A percentile compares a stretch with the other conserved stretches of the same genome.
Conservation (phyloP, 2,113 vertebrate genomes). For the Eurypyga helias region DNA sequence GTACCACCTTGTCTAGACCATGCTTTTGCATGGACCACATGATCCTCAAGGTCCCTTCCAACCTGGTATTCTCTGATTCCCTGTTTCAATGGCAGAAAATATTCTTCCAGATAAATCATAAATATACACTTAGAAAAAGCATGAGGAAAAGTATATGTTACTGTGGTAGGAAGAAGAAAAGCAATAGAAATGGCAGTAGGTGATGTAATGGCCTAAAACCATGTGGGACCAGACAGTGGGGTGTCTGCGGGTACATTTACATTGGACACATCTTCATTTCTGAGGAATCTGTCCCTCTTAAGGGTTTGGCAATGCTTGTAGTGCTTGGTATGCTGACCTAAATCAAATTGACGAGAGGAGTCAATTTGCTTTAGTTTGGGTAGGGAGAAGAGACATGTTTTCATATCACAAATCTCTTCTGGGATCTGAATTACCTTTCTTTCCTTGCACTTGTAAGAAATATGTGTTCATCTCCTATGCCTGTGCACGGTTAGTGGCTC, state of each 20-base stretch:
- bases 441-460: neutral
- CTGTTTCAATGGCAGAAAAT: neutral
- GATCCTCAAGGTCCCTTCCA: no score
- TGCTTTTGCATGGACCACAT: no score
- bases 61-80: no score
- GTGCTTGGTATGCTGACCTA: neutral
- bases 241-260: neutral
- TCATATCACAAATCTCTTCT: neutral
- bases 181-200: neutral
- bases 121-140: neutral
- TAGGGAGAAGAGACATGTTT: neutral
- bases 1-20: no score
- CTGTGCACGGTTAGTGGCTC: neutral
- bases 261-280: neutral
- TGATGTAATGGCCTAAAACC: neutral
- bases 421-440: constrained; percentile 7
- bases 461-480: neutral
- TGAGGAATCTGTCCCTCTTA: neutral
- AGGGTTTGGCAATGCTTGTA: neutral
- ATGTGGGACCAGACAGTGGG: neutral
- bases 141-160: neutral
- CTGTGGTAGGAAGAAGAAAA: neutral
- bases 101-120: neutral
- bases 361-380: neutral
- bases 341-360: neutral